Percentiles rank a stretch among this genome's conserved stretches.
Conservation (phyloP, 1,140 invertebrate genomes). For the Trypoxylus dichotomus region DNA sequence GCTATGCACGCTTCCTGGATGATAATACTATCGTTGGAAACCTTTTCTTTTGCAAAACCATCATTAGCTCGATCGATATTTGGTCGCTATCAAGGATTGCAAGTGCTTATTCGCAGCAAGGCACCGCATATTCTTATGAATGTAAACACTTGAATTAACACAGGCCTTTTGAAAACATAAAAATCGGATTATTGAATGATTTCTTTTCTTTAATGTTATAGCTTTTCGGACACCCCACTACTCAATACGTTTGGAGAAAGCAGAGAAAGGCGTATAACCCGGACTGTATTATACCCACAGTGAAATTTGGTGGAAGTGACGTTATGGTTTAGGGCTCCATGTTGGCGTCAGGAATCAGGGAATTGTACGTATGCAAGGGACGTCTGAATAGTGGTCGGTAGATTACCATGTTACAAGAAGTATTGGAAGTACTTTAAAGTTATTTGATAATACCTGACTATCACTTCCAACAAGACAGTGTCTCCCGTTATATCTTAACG, state of each 20-base stretch:
- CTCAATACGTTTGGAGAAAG: background rate
- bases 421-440: no score
- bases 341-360: background rate
- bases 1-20: no score
- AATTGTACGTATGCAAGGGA: background rate
- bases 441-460: no score
- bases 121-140: background rate
- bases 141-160: background rate
- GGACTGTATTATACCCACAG: background rate
- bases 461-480: no score
- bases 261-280: background rate
- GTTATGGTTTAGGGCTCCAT: background rate
- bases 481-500: no score
- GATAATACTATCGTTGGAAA: no score
- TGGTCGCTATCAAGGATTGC: no score
- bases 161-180: background rate
- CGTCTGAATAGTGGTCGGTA: background rate
- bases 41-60: no score
- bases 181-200: background rate
- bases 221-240: background rate
- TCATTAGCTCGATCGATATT: no score
- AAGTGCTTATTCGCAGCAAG: no score
- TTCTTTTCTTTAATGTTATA: background rate
- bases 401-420: background rate
- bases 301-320: background rate